Conservation (phyloP, 2,113 vertebrate genomes). For the Bubo scandiacus region DNA sequence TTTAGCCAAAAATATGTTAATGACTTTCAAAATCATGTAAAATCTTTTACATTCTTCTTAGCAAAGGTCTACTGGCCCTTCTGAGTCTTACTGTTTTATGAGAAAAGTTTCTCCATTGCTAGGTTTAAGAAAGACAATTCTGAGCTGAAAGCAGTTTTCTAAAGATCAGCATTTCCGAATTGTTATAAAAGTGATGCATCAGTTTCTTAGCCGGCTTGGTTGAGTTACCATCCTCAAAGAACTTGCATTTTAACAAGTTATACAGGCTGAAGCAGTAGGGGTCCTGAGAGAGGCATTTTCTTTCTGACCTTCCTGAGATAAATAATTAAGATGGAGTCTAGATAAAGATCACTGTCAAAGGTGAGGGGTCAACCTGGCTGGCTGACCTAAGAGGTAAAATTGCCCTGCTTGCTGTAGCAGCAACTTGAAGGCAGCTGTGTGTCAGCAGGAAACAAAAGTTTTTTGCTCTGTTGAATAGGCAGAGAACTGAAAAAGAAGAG, state of each 20-base stretch:
- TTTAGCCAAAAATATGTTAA: background rate
- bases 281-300: constrained; percentile 59
- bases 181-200: background rate
- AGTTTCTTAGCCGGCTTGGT: background rate
- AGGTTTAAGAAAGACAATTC: background rate
- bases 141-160: constrained; percentile 5
- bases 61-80: background rate
- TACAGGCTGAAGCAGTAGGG: background rate
- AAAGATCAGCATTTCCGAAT: background rate
- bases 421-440: constrained; percentile 6
- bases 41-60: background rate
- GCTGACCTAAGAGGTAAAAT: constrained; percentile 1
- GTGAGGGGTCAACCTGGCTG: constrained; percentile 47
- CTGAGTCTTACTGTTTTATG: background rate
- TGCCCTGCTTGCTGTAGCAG: background rate
- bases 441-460: background rate
- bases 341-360: constrained; percentile 66
- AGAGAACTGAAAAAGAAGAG: background rate
- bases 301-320: constrained; percentile 62
- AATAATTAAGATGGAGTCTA: constrained; percentile 61
- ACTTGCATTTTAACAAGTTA: constrained; percentile 2
- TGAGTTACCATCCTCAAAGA: constrained; percentile 24
- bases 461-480: background rate
- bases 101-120: background rate
- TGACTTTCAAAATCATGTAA: background rate